phyloP scores from a whole-genome alignment of 2,113 vertebrate genomes.

The Octodon degus region DNA sequence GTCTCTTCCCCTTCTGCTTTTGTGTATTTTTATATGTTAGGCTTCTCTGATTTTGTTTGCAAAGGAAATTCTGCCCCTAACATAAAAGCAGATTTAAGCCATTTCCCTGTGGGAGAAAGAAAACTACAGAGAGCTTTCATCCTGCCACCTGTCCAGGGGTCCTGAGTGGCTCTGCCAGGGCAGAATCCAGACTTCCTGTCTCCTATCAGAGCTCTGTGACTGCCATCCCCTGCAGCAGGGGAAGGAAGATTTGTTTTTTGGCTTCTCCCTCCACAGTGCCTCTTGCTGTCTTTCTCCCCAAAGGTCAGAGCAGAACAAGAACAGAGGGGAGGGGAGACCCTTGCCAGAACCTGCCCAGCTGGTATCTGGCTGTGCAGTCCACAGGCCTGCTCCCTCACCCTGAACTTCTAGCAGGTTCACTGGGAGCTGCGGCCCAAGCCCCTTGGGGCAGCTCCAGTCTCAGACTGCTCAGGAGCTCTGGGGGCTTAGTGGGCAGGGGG shows the following conservation, averaged over 20 bases:
- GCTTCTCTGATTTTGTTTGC: slow-evolving; percentile 12
- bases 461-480: no score
- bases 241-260: not conserved
- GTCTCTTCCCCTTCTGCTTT: not conserved
- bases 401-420: not conserved
- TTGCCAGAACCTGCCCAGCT: no score
- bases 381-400: not conserved
- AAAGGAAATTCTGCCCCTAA: not conserved
- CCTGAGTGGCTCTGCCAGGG: not conserved
- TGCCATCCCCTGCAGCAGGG: no score
- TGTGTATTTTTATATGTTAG: not conserved
- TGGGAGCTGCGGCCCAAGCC: accelerated
- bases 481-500: not conserved
- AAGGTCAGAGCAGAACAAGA: not conserved
- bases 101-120: not conserved
- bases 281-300: not conserved
- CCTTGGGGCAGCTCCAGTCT: not conserved
- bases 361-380: not conserved
- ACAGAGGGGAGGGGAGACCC: not conserved
- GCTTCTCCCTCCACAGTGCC: not conserved
- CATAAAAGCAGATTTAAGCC: slow-evolving; percentile 13
- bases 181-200: not conserved
- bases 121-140: not conserved
- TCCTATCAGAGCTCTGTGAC: not conserved
- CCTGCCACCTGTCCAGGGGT: not conserved